Base-by-base conservation (phyloP, 2,113 vertebrate genomes). In the Nipponia nippon region DNA sequence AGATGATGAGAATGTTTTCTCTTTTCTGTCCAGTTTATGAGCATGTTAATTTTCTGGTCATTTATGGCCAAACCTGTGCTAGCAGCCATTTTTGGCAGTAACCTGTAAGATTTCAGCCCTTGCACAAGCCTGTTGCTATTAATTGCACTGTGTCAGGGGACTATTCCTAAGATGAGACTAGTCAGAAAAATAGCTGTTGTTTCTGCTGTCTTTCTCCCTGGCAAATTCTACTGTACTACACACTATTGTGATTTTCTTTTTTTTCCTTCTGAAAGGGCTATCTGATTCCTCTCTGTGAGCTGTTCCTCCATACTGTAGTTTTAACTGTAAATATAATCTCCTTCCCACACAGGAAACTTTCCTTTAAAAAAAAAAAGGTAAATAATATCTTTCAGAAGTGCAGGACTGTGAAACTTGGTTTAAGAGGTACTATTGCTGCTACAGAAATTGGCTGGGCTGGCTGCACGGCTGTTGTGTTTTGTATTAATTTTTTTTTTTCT, bases 321-420 rank as follows among this genome's bases (percentile, higher is more conserved):
- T 95, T 81, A 83, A 91, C 69, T 75, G 83, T 94, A 96, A 95
- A 87, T 95, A 93, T 89, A 96, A 96, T 69, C 80, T 71, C 61
- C 82, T 90, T 90, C 91, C 84, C 77, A 76, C 22, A 0, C 82
- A 93, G 77, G n/a, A 87, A 83, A 59, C 55, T 49, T 49, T 30
- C 18, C 73, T 90, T 29, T 61, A 6, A 13, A 47, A 72, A 85
- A 85, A 34, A 5, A 2, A 30, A 27, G 49, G 62, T 90, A 83
- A 95, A 93, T 94, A 82, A 27, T 50, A 76, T 76, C 36, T 69
- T 91, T 71, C 32, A 77, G 72, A 75, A 86, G 42, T 55, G 42
- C 61, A 76, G 78, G 75, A 55, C 65, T 88, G 76, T 71, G 85
- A 86, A 90, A 53, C 19, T 22, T 47, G 19, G 7, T 79, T 80